These are phyloP conservation scores for Lordiphosa andalusiaca DNA, from an alignment of 2,888 invertebrate genomes.

Conservation along the genomic window DNA sequence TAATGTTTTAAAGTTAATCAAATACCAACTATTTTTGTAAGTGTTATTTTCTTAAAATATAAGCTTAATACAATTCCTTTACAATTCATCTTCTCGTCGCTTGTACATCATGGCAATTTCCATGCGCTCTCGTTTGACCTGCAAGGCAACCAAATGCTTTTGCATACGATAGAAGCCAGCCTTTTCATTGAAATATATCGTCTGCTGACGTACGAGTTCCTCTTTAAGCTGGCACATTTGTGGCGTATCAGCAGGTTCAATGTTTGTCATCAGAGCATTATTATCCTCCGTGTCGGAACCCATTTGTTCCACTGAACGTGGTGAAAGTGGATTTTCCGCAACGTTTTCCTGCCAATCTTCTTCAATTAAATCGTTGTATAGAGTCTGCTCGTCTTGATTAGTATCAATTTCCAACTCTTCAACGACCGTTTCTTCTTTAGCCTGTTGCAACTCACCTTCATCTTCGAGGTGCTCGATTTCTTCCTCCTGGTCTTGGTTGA, in stretches of 20 bases:
- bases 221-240: slow-evolving; percentile 48
- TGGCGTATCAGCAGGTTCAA: slow-evolving; percentile 43
- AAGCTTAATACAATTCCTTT: too few species aligned
- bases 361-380: slow-evolving; percentile 4
- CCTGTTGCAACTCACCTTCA: too few species aligned
- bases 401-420: background rate
- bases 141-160: slow-evolving; percentile 68
- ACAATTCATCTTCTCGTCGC: too few species aligned
- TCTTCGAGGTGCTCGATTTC: too few species aligned
- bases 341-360: background rate
- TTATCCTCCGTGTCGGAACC: slow-evolving; percentile 19
- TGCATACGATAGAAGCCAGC: slow-evolving; percentile 74
- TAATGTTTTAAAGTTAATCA: too few species aligned
- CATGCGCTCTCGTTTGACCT: slow-evolving; percentile 58
- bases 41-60: too few species aligned
- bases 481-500: too few species aligned
- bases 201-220: slow-evolving; percentile 67
- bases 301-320: too few species aligned
- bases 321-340: slow-evolving; percentile 22
- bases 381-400: too few species aligned
- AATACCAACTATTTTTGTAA: too few species aligned
- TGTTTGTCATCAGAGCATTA: slow-evolving; percentile 33
- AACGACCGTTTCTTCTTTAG: background rate
- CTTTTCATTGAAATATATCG: slow-evolving; percentile 70
- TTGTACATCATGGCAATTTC: slow-evolving; percentile 36